These are phyloP conservation scores for Diglossa cyanea DNA, from an alignment of 2,797 vertebrate genomes.

Conservation along the genomic window DNA sequence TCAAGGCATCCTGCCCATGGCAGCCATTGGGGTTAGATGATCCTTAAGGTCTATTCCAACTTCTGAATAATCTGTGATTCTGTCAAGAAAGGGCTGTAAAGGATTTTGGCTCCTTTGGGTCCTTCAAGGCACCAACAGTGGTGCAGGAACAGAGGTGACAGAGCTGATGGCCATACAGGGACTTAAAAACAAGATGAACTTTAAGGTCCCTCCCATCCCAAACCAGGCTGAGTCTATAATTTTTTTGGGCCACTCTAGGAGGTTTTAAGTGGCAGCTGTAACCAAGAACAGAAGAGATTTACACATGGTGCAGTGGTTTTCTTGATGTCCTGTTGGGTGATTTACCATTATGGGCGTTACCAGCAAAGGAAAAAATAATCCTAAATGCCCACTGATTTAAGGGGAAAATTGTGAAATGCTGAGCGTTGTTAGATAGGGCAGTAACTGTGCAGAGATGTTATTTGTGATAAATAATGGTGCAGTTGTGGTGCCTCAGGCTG, in stretches of 20 bases:
- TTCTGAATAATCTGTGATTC: background rate
- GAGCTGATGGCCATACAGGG: rapidly evolving
- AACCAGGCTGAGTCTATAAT: background rate
- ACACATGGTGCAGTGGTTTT: rapidly evolving
- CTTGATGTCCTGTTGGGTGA: background rate
- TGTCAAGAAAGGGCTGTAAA: background rate
- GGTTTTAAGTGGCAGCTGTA: background rate
- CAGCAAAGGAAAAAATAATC: background rate
- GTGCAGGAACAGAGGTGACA: too few species aligned
- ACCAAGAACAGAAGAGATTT: background rate
- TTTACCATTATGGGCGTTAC: rapidly evolving
- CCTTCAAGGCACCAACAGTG: rapidly evolving
- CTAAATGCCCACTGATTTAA: background rate
- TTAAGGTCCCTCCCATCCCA: background rate
- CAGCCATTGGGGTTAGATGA: background rate
- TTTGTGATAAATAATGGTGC: background rate
- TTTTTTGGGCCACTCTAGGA: background rate
- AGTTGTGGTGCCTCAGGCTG: conserved; percentile 1
- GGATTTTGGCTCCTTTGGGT: background rate
- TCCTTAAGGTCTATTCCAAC: background rate
- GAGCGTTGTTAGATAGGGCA: background rate
- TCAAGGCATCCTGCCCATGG: rapidly evolving
- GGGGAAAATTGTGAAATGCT: background rate
- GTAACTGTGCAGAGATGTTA: background rate
- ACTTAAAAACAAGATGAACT: background rate